These are phyloP conservation scores for Atherinomorus stipes DNA, from an alignment of 2,113 vertebrate genomes.

Conservation along the genomic window DNA sequence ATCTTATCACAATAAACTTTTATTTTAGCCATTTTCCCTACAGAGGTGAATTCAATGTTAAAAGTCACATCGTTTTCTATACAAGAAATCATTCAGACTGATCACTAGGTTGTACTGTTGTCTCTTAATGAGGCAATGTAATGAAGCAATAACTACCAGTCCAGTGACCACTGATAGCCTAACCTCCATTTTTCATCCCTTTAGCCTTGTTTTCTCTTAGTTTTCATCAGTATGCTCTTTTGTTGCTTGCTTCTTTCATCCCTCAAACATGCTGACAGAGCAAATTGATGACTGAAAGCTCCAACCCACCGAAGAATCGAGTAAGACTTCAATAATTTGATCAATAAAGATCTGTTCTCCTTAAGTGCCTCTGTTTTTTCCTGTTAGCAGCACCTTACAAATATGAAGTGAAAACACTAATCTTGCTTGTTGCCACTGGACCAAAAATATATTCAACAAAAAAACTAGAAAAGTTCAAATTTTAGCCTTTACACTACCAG, in stretches of 20 bases:
- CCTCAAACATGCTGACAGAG: slow-evolving; percentile 44
- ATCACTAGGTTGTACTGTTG: not conserved
- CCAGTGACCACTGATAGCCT: slow-evolving; percentile 42
- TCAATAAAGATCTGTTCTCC: slow-evolving; percentile 46
- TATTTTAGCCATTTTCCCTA: not conserved
- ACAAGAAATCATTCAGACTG: slow-evolving; percentile 13
- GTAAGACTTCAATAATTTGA: slow-evolving; percentile 41
- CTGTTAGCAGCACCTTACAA: slow-evolving; percentile 18
- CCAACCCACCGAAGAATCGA: slow-evolving; percentile 14
- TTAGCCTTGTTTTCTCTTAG: slow-evolving; percentile 10
- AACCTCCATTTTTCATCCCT: not conserved
- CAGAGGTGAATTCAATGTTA: not conserved
- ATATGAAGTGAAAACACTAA: not conserved
- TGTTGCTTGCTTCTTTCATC: slow-evolving; percentile 32
- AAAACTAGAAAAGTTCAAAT: slow-evolving; percentile 7
- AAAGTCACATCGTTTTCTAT: not conserved
- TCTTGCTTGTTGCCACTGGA: not conserved
- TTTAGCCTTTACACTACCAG: not conserved
- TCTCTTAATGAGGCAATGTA: slow-evolving; percentile 44
- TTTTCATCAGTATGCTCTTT: slow-evolving; percentile 54
- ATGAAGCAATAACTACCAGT: slow-evolving; percentile 31
- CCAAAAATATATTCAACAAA: not conserved
- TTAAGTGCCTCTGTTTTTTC: slow-evolving; percentile 30
- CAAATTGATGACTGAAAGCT: slow-evolving; percentile 48
- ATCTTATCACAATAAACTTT: not conserved